Evolutionary conservation across 2,888 invertebrate species (phyloP), one percentile per base, ranked within the genome.

Genomic region (Drosophila bunnanda): DNA sequence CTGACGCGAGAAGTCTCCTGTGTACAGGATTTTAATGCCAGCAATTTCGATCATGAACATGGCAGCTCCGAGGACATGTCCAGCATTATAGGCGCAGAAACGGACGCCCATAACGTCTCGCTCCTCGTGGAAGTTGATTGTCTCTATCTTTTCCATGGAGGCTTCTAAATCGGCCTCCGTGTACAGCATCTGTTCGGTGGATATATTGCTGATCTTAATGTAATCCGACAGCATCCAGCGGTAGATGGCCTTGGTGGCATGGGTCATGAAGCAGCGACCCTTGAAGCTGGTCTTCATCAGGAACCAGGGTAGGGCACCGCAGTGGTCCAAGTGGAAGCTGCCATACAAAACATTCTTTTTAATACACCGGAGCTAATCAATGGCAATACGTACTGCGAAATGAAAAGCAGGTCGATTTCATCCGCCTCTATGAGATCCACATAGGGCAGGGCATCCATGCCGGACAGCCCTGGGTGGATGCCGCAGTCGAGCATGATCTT

Each of bases 11-110:
- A 99, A 99, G 90, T 99, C 99, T 0, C 99, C 99, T 0, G 99
- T 99, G 91, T 99, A 99, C 15, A 99, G 93, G 72, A 98, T 94
- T 93, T 98, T 98, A 2, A 99, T 98, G 15, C 99, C 99, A 34
- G 99, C 99, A 55, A 99, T 99, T 94, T 99, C 99, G 68, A 99
- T 97, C 98, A 99, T 99, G 92, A 99, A 99, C 99, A 99, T 99
- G 60, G 99, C 99, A 0, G 99, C 99, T 0, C 99, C 99, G 0
- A 99, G 93, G 4, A 99, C 99, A 92, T 99, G 99, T 0, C 99
- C 99, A 0, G 99, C 99, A 91, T 98, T 98, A 92, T 99, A 99
- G 0, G 99, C 98, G 97, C 99, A 99, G 93, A 99, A 99, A 88
- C 97, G 95, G 0, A 99, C 96, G 0, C 99, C 99, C 88, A 97